A percentile compares a stretch with the other conserved stretches of the same genome.
phyloP scores from a whole-genome alignment of 2,888 invertebrate species.

The Copidosoma aretas region DNA sequence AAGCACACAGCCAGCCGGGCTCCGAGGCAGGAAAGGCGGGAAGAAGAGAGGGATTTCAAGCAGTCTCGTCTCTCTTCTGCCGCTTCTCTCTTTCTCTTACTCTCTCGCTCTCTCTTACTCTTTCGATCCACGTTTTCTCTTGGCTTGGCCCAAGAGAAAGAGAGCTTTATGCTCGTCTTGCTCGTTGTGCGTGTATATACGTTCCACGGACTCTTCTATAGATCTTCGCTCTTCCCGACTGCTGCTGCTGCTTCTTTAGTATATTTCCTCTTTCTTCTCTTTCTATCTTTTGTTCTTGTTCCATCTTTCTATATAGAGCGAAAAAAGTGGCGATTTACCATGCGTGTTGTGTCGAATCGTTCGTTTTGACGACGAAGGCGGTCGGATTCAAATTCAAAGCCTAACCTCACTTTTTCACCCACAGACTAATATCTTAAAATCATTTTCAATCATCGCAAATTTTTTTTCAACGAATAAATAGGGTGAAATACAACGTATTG shows the following conservation, averaged over 20 bases:
- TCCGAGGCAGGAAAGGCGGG: conserved; percentile 54
- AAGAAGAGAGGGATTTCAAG: conserved; percentile 55
- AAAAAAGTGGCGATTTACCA: conserved; percentile 12
- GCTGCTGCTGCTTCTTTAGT: conserved; percentile 20
- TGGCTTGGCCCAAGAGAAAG: conserved; percentile 33
- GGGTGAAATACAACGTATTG: no score
- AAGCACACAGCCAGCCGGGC: conserved; percentile 35
- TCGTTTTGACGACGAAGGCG: no score
- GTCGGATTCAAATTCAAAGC: no score
- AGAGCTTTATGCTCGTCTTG: conserved; percentile 34
- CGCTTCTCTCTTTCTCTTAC: conserved; percentile 31
- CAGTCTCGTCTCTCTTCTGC: conserved; percentile 57
- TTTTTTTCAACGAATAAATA: no score
- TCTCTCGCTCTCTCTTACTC: conserved; percentile 35
- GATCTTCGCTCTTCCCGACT: conserved; percentile 47
- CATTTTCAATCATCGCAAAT: neutral
- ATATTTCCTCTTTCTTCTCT: conserved; percentile 33
- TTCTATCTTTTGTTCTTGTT: conserved; percentile 20
- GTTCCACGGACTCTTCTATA: conserved; percentile 57
- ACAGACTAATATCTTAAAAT: neutral
- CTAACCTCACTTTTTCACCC: neutral
- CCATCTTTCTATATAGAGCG: conserved; percentile 6
- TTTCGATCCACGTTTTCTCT: conserved; percentile 42
- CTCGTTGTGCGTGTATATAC: conserved; percentile 39
- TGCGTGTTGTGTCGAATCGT: conserved; percentile 8